A percentile compares a stretch with the other conserved stretches of the same genome.
Evolutionary conservation across 2,888 invertebrate genomes (phyloP).

Genomic region (Synergus itoensis): DNA sequence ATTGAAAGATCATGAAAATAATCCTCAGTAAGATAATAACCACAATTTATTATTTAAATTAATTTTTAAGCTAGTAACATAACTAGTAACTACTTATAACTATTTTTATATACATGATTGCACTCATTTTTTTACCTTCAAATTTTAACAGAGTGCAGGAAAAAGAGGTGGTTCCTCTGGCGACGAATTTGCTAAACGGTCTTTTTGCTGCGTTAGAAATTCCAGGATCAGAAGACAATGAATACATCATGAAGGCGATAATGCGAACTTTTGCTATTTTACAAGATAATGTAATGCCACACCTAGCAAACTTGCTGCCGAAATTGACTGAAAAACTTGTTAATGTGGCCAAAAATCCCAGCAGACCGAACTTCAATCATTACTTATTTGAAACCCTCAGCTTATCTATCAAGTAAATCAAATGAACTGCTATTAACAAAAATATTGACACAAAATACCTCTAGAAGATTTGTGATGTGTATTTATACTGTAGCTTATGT

Average conservation of each 20-base stretch:
- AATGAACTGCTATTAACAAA: not conserved
- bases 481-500: not conserved
- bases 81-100: not conserved
- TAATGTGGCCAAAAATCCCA: slow-evolving; percentile 94
- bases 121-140: slow-evolving; percentile 14
- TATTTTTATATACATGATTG: not conserved
- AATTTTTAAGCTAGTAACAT: not conserved
- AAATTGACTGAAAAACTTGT: slow-evolving; percentile 91
- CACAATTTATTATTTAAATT: slow-evolving; percentile 27
- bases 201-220: slow-evolving; percentile 88
- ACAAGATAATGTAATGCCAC: slow-evolving; percentile 89
- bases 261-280: slow-evolving; percentile 92
- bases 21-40: slow-evolving; percentile 78
- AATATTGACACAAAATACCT: too few relatives aligned
- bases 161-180: slow-evolving; percentile 83
- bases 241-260: slow-evolving; percentile 99
- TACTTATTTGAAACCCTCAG: slow-evolving; percentile 98
- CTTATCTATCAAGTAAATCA: slow-evolving; percentile 89
- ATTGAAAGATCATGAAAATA: slow-evolving; percentile 83
- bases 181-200: slow-evolving; percentile 85
- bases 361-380: slow-evolving; percentile 98
- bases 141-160: slow-evolving; percentile 79
- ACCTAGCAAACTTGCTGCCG: slow-evolving; percentile 88
- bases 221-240: slow-evolving; percentile 92
- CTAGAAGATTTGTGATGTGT: not conserved